Conservation (phyloP, 2,797 vertebrate genomes). For the Megalops cyprinoides region DNA sequence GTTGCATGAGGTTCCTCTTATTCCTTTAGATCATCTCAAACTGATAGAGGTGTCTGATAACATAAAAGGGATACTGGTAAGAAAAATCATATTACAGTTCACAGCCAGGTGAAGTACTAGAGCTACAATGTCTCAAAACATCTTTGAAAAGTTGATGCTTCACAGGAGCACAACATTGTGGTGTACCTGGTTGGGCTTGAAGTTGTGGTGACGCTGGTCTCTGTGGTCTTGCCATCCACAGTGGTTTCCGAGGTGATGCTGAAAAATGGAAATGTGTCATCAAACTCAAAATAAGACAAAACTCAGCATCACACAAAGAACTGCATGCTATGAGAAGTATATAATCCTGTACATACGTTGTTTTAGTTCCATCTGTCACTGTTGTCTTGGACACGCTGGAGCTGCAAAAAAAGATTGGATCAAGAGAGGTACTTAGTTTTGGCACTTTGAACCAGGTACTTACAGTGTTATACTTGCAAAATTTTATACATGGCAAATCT, state of each 20-base stretch:
- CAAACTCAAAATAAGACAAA: not conserved
- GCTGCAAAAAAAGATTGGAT: conserved; percentile 27
- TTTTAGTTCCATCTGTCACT: conserved; percentile 44
- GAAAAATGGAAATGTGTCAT: conserved; percentile 22
- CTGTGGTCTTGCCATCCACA: conserved; percentile 59
- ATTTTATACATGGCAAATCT: not conserved
- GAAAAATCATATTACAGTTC: not conserved
- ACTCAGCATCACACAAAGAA: not conserved
- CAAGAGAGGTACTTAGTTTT: not conserved
- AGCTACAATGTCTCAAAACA: no score
- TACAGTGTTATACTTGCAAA: not conserved
- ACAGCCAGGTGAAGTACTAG: no score
- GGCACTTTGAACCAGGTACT: not conserved
- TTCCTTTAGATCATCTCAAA: no score
- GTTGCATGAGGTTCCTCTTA: no score
- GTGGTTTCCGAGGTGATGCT: conserved; percentile 58
- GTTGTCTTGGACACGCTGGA: conserved; percentile 37
- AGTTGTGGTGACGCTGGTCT: conserved; percentile 51
- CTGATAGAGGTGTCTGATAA: no score
- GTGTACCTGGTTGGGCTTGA: conserved; percentile 38
- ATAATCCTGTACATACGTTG: conserved; percentile 56
- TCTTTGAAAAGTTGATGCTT: not conserved
- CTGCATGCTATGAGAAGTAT: no score
- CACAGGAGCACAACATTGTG: no score
- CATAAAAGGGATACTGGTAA: not conserved